Percentiles rank a stretch among this genome's conserved stretches.
Conservation (phyloP, 2,113 vertebrate species). For the Glaucomys volans region DNA sequence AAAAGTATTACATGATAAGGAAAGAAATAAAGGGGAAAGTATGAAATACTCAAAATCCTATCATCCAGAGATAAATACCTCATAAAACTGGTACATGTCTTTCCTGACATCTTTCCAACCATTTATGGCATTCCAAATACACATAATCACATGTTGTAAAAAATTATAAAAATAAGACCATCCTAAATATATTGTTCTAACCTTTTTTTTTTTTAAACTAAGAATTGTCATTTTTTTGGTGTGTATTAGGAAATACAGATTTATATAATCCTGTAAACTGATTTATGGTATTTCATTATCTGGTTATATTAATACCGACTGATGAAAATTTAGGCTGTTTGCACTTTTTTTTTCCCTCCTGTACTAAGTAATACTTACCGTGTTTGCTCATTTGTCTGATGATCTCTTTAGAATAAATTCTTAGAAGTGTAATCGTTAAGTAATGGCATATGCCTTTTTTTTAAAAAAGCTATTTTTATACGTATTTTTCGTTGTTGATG, state of each 20-base stretch:
- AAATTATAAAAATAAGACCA: not conserved
- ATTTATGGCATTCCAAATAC: not conserved
- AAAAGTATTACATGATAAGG: constrained; percentile 34
- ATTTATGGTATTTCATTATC: not conserved
- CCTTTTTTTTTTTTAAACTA: not conserved
- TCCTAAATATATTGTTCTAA: not conserved
- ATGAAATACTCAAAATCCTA: not conserved
- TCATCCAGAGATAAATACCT: not conserved
- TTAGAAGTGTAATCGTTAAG: not conserved
- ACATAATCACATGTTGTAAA: not conserved
- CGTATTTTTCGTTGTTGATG: too few relatives aligned
- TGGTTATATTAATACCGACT: not conserved
- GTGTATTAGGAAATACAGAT: not conserved
- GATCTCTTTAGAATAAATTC: not conserved
- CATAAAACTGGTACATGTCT: constrained; percentile 4
- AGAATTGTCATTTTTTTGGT: not conserved
- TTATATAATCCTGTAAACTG: not conserved
- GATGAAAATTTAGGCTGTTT: not conserved
- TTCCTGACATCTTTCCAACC: not conserved
- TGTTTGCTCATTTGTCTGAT: not conserved
- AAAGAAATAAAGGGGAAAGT: not conserved
- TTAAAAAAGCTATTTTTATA: too few relatives aligned
- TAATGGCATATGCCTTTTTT: not conserved
- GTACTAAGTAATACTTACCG: not conserved
- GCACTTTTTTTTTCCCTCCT: not conserved